Base-by-base conservation (phyloP, 2,797 vertebrate genomes). In the Holocentrus rufus region DNA sequence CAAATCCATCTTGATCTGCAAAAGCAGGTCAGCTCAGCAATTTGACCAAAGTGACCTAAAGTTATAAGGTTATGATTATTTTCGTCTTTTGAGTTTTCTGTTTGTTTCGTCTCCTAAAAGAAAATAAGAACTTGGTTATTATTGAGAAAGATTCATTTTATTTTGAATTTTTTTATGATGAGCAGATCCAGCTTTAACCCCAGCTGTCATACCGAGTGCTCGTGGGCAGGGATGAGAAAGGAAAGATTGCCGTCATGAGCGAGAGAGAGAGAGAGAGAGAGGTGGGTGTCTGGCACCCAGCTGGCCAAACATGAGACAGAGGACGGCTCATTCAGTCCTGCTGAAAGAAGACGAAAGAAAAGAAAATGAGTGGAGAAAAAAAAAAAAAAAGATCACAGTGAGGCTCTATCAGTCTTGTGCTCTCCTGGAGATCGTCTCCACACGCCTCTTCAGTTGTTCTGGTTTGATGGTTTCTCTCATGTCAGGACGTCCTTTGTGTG, bases 391-490 rank as follows among this genome's bases (percentile, higher is more conserved):
- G 54, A 15, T 46, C 13, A 56, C 44, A 70, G 8, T 39, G 1
- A 61, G 52, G 13, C 53, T 62, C 70, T 46, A 39, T 76, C 23
- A 75, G n/a, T 52, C 47, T 27, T 49, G 36, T 42, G 49, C 56
- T 56, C 34, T 62, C 25, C 47, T 15, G 7, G 17, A 59, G 55
- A 6, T 66, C 54, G 60, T 62, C 25, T 39, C 23, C 47, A 39
- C n/a, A 14, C 36, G 30, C 13, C 53, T 39, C 2, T 46, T 67
- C 63, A 42, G 54, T 44, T 65, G 34, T 76, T 58, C 42, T 58
- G 44, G n/a, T 47, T 61, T 72, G 58, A 72, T 74, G 14, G 3
- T 31, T 53, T 74, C 62, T 66, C 25, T 79, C 53, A 46, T 44
- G 42, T 20, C 44, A 13, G 17, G 31, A 20, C 9, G 18, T 22